Evolutionary conservation across 2,888 invertebrate species (phyloP), one percentile per base, ranked within the genome.

Genomic region (Drosophila affinis): DNA sequence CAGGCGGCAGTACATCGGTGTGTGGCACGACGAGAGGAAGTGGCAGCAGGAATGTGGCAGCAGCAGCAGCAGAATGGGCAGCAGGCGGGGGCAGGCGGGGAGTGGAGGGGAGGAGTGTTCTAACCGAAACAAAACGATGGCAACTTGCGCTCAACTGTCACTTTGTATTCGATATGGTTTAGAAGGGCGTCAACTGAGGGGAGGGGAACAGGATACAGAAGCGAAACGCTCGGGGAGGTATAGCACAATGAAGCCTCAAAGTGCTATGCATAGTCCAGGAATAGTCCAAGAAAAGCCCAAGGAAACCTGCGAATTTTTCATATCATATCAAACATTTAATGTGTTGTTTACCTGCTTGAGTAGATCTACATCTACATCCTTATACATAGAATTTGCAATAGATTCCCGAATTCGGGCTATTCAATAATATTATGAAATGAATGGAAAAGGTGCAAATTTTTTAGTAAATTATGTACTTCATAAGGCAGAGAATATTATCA

Each of bases 121-220:
- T 39, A 61, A 61, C 34, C 61, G 61, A 61, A 65, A 56, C 67
- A 67, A 65, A 65, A 65, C 32, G 67, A 27, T 68, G 44, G 49
- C 68, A 67, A 68, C 68, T 65, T 45, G 67, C 39, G 39, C 67
- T 68, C 34, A 34, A 56, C 65, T 68, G 67, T 67, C 67, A 67
- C 68, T 68, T 67, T 39, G 67, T 34, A 67, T 67, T 67, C 67
- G 67, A 68, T 57, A 68, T 27, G 56, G 68, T 47, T 34, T 9
- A 14, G 29, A 63, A 24, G 6, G 17, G 27, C 7, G 9, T 29
- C 29, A 3, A 21, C 7, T 9, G 21, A 21, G 21, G 21, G 29
- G 29, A 29, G 24, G 21, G 2, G 5, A 34, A 24, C 27, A 27
- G 27, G 29, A 7, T 5, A 14, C 1, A 27, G n/a, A 3, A 14